Evolutionary conservation across 2,113 vertebrate species (phyloP), one percentile per base, ranked within the genome.

Genomic region (Rana temporaria): DNA sequence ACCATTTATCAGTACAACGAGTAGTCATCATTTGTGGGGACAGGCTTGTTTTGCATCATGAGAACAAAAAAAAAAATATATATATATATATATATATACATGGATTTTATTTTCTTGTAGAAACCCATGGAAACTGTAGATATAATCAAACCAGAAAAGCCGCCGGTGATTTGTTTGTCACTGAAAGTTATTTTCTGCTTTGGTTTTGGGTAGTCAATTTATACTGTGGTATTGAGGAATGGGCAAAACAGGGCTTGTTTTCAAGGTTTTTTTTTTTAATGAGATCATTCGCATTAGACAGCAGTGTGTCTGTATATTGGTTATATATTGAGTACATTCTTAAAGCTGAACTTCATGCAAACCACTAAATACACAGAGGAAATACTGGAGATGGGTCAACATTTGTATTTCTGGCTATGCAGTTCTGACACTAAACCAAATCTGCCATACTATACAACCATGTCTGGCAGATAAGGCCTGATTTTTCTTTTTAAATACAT

Each of bases 1-100:
- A 92, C 91, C 87, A 88, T 93, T 92, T 92, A 91, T 93, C 92
- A 92, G 83, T 62, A 56, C 87, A 90, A 90, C 14, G 87, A 90
- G 89, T 86, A 1, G 60, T 30, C 92, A 88, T 92, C 88, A 88
- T 85, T 89, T 92, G 87, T 90, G 18, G 89, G 71, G 91, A 91
- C 91, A 92, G 91, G 90, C 90, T 92, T 89, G 91, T 90, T 90
- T 77, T 90, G 70, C 71, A 75, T 75, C 24, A 24, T 22, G 15
- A 56, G 30, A 64, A 64, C 24, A 62, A 20, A 53, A 66, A 79
- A 84, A 89, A 65, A 30, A 30, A 30, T n/a, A 30, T 2, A 30
- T 30, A 30, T 30, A 30, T 26, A 75, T 87, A 87, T 38, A 38
- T 38, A 38, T 38, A 6, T 38, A 38, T 38, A 38, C 7, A 38